These are phyloP conservation scores for Ornithoptera alexandrae DNA, from an alignment of 2,888 invertebrate genomes.

Conservation along the genomic window DNA sequence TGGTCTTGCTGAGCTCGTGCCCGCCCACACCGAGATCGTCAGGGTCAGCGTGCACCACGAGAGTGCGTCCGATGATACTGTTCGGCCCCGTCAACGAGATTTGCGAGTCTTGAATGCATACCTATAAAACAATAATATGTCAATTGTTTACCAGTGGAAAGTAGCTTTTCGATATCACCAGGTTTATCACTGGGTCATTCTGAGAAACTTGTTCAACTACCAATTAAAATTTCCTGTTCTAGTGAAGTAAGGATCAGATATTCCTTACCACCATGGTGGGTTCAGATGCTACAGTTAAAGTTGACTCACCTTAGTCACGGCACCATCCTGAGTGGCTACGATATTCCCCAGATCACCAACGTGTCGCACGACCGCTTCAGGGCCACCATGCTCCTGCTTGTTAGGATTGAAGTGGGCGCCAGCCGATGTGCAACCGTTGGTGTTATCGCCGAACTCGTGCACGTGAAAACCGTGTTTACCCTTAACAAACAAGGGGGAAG, in stretches of 20 bases:
- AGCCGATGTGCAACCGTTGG: conserved; percentile 96
- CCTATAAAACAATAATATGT: conserved; percentile 43
- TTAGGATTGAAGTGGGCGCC: conserved; percentile 96
- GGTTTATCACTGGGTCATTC: no score
- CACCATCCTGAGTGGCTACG: conserved; percentile 81
- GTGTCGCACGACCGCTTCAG: conserved; percentile 86
- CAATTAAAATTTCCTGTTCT: no score
- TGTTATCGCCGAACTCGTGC: conserved; percentile 97
- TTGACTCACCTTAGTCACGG: conserved; percentile 76
- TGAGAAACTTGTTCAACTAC: no score
- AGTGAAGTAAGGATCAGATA: no score
- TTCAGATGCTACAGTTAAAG: no score
- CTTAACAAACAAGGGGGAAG: conserved; percentile 40
- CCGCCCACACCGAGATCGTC: conserved; percentile 97
- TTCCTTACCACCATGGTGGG: no score
- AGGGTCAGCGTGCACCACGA: conserved; percentile 94
- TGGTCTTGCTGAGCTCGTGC: conserved; percentile 94
- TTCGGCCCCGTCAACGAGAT: conserved; percentile 81
- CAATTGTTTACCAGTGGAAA: no score
- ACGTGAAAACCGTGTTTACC: conserved; percentile 93
- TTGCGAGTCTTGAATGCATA: conserved; percentile 62
- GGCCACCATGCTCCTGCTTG: conserved; percentile 90
- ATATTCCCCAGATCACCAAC: conserved; percentile 95
- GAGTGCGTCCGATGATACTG: conserved; percentile 90
- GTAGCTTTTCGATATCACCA: no score